Percentiles rank a stretch among this genome's conserved stretches.
Evolutionary conservation across 2,888 invertebrate species (phyloP).

Genomic region (Molanna angustata): DNA sequence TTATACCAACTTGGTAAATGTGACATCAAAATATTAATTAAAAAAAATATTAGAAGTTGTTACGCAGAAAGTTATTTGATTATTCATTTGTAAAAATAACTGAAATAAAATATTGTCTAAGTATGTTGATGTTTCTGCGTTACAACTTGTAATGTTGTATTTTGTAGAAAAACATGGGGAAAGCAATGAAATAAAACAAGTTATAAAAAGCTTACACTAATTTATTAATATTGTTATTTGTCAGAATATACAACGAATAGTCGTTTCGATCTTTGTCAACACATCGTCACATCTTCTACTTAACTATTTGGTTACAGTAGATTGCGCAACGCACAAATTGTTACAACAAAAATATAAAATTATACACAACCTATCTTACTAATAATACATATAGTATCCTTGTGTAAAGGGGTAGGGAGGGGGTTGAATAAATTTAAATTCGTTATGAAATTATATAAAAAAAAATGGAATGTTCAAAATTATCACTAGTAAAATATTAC

Average conservation of each 20-base stretch:
- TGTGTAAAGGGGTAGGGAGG: too few relatives aligned
- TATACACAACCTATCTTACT: conserved; percentile 9
- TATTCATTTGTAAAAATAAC: too few relatives aligned
- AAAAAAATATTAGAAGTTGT: too few relatives aligned
- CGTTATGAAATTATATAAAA: too few relatives aligned
- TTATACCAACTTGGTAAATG: too few relatives aligned
- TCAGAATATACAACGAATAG: conserved; percentile 25
- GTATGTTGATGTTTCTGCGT: too few relatives aligned
- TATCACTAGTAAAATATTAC: conserved; percentile 9
- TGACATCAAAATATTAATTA: too few relatives aligned
- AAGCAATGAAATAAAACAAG: conserved; percentile 15
- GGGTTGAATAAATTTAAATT: too few relatives aligned
- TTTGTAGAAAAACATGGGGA: conserved; percentile 1
- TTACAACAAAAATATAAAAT: not conserved
- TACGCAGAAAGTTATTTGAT: too few relatives aligned
- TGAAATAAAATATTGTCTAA: too few relatives aligned
- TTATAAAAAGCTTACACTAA: conserved; percentile 27
- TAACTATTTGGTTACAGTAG: conserved; percentile 15
- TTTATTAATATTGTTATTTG: conserved; percentile 31
- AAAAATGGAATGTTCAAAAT: conserved; percentile 25
- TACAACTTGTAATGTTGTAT: too few relatives aligned
- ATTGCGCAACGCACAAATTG: conserved; percentile 18
- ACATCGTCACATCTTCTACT: conserved; percentile 1
- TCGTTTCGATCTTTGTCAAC: conserved; percentile 13
- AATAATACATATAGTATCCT: too few relatives aligned